phyloP scores from a whole-genome alignment of 1,140 invertebrate genomes.

The Glomeris maerens region DNA sequence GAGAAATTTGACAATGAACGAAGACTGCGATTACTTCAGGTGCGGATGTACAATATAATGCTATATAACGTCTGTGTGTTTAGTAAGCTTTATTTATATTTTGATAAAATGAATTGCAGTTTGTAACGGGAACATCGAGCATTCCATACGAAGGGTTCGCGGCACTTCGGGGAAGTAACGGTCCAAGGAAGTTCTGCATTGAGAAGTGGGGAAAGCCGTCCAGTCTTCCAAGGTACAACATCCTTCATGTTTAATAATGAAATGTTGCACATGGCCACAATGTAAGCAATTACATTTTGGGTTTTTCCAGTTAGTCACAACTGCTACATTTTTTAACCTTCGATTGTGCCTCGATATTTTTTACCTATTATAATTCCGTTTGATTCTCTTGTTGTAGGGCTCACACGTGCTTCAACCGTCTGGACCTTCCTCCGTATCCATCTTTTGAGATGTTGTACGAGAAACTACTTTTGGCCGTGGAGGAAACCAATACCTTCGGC shows the following conservation, averaged over 20 bases:
- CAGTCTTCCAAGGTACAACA: slow-evolving; percentile 79
- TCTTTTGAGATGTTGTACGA: slow-evolving; percentile 83
- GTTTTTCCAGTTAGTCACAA: slow-evolving; percentile 1
- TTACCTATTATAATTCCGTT: slow-evolving; percentile 7
- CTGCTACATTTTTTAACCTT: not conserved
- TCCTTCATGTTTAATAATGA: no score
- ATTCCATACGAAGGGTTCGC: slow-evolving; percentile 96
- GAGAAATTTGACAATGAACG: slow-evolving; percentile 90
- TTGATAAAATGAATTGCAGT: slow-evolving; percentile 34
- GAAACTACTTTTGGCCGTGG: slow-evolving; percentile 84
- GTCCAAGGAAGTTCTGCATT: slow-evolving; percentile 90
- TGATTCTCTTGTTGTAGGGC: slow-evolving; percentile 44
- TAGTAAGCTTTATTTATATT: not conserved
- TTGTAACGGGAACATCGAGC: slow-evolving; percentile 92
- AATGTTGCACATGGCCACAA: no score
- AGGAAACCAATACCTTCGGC: slow-evolving; percentile 94
- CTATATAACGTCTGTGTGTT: no score
- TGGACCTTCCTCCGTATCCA: slow-evolving; percentile 90
- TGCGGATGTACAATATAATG: no score
- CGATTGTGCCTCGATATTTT: not conserved
- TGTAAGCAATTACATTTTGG: not conserved
- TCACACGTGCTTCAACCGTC: slow-evolving; percentile 93
- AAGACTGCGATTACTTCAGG: slow-evolving; percentile 69
- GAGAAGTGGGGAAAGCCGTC: slow-evolving; percentile 95
- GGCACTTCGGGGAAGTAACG: slow-evolving; percentile 82